Percentiles rank a stretch among this genome's conserved stretches.
Evolutionary conservation across 2,113 vertebrate species (phyloP).

Genomic region (Caretta caretta): DNA sequence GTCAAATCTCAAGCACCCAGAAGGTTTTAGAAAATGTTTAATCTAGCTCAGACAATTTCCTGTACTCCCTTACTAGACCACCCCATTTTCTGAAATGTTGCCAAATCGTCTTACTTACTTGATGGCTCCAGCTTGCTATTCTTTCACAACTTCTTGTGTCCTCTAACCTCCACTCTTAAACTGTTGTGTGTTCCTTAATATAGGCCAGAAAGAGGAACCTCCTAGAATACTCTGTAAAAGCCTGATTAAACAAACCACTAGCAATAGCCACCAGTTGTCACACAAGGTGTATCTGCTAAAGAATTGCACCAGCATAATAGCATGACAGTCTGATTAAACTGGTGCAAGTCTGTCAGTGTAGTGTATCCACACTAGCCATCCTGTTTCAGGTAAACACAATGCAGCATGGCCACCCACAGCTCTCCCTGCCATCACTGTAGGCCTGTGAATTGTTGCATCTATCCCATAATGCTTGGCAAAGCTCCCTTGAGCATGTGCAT

Average conservation of each 20-base stretch:
- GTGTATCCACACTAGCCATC: accelerated
- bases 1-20: slow-evolving; percentile 73
- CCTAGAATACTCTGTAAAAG: not conserved
- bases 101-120: slow-evolving; percentile 68
- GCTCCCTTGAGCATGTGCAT: accelerated
- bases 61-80: slow-evolving; percentile 80
- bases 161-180: slow-evolving; percentile 32
- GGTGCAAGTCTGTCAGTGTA: accelerated
- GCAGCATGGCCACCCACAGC: not conserved
- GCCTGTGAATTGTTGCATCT: accelerated
- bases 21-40: slow-evolving; percentile 83
- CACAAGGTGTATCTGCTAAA: not conserved
- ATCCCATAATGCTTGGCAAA: not conserved
- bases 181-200: slow-evolving; percentile 15
- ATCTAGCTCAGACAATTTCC: slow-evolving; percentile 85
- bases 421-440: accelerated
- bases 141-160: slow-evolving; percentile 65
- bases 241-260: slow-evolving; percentile 8
- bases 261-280: not conserved
- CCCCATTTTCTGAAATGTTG: slow-evolving; percentile 76
- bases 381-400: not conserved
- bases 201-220: slow-evolving; percentile 53
- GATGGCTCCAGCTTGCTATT: slow-evolving; percentile 9
- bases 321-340: accelerated
- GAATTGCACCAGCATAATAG: accelerated